Percentiles rank a stretch among this genome's conserved stretches.
phyloP scores from a whole-genome alignment of 2,888 invertebrate genomes.

The Ochropleura leucogaster region DNA sequence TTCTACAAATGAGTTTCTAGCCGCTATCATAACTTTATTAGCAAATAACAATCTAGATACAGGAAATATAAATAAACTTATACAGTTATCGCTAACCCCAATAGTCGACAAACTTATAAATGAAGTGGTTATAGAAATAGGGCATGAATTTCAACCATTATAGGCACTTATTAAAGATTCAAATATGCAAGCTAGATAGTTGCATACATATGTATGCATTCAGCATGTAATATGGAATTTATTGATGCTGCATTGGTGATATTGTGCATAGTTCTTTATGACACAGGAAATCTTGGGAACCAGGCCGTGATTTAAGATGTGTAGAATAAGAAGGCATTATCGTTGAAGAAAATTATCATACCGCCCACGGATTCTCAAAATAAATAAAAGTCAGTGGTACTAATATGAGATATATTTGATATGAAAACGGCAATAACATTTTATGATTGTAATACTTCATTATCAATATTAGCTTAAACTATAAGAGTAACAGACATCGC shows the following conservation, averaged over 20 bases:
- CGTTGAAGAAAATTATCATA: slow-evolving; percentile 52
- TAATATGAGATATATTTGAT: slow-evolving; percentile 37
- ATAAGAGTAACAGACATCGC: background rate
- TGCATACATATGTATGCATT: slow-evolving; percentile 64
- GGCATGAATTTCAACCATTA: slow-evolving; percentile 63
- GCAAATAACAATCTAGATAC: slow-evolving; percentile 36
- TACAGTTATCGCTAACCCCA: slow-evolving; percentile 37
- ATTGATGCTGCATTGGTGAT: slow-evolving; percentile 54
- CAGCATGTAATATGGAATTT: slow-evolving; percentile 59
- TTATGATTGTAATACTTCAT: slow-evolving; percentile 10
- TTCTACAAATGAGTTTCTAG: slow-evolving; percentile 10
- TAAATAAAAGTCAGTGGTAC: slow-evolving; percentile 45
- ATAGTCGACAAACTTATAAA: slow-evolving; percentile 43
- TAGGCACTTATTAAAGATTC: slow-evolving; percentile 71
- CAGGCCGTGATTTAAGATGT: slow-evolving; percentile 58
- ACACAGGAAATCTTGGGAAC: slow-evolving; percentile 63
- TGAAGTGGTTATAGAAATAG: slow-evolving; percentile 61
- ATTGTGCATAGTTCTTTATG: slow-evolving; percentile 63
- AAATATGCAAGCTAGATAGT: slow-evolving; percentile 71
- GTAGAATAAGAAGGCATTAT: slow-evolving; percentile 37
- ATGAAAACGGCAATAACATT: slow-evolving; percentile 35
- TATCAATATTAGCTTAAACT: slow-evolving; percentile 13
- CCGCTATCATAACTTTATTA: background rate
- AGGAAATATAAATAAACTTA: slow-evolving; percentile 46
- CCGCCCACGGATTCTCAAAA: slow-evolving; percentile 49